Evolutionary conservation across 2,113 vertebrate species (phyloP).

Genomic region (mouse (Mus musculus)): DNA sequence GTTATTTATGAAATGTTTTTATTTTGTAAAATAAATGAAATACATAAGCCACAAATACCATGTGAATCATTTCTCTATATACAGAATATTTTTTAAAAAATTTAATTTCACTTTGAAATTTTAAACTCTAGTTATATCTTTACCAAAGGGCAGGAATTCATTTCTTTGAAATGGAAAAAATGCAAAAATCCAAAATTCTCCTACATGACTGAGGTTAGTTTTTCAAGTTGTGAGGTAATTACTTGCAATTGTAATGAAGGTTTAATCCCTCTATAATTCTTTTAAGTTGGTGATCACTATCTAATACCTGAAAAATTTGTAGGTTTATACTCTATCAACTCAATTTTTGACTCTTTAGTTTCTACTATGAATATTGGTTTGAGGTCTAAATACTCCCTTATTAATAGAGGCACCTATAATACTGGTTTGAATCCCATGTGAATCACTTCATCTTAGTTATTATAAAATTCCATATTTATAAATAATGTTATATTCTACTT

Average conservation of each 20-base stretch:
- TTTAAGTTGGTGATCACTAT: background rate
- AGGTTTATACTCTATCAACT: background rate
- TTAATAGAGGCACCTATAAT: background rate
- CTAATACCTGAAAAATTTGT: background rate
- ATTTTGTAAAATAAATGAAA: background rate
- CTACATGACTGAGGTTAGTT: background rate
- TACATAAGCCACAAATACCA: background rate
- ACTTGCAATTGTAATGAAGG: background rate
- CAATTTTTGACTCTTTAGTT: background rate
- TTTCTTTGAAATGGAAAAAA: background rate
- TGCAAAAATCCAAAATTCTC: background rate
- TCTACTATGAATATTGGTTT: background rate
- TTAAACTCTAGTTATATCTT: background rate
- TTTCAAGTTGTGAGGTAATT: background rate
- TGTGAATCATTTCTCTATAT: background rate
- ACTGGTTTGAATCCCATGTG: fast-evolving
- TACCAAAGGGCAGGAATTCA: background rate
- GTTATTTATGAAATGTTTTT: background rate
- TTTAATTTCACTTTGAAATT: background rate
- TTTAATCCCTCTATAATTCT: background rate
- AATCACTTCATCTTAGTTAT: background rate
- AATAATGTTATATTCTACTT: background rate
- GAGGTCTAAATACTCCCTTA: background rate
- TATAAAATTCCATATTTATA: background rate
- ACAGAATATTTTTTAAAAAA: background rate